Evolutionary conservation across 2,888 invertebrate species (phyloP).

Genomic region (Nyleta sp.): DNA sequence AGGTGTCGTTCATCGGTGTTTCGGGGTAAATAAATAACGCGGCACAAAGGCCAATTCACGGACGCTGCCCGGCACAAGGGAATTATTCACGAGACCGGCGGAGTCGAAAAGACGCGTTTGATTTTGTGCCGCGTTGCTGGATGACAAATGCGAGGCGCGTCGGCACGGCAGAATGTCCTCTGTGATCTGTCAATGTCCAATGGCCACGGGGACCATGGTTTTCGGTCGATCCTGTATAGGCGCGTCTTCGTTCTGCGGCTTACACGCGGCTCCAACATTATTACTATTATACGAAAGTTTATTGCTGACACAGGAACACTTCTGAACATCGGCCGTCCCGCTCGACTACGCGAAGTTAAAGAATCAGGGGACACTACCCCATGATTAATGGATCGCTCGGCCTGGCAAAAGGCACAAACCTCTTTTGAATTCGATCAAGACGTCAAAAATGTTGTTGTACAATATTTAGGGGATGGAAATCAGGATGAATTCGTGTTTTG

Average conservation of each 20-base stretch:
- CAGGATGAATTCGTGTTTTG: slow-evolving; percentile 41
- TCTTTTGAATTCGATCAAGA: slow-evolving; percentile 61
- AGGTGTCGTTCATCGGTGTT: slow-evolving; percentile 48
- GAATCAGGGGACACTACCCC: slow-evolving; percentile 70
- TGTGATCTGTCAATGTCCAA: slow-evolving; percentile 71
- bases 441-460: slow-evolving; percentile 56
- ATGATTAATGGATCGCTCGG: slow-evolving; percentile 77
- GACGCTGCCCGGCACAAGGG: slow-evolving; percentile 41
- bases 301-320: slow-evolving; percentile 72
- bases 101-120: slow-evolving; percentile 64
- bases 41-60: slow-evolving; percentile 55
- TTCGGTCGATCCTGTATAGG: slow-evolving; percentile 53
- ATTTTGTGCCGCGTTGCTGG: slow-evolving; percentile 60
- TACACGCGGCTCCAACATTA: slow-evolving; percentile 74
- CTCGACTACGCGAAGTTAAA: slow-evolving; percentile 63
- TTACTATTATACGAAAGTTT: slow-evolving; percentile 78
- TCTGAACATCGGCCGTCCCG: slow-evolving; percentile 67
- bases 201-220: slow-evolving; percentile 65
- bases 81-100: slow-evolving; percentile 62
- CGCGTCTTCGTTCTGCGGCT: slow-evolving; percentile 65
- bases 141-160: slow-evolving; percentile 71
- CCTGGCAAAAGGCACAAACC: slow-evolving; percentile 66
- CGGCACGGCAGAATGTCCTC: slow-evolving; percentile 71
- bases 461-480: slow-evolving; percentile 59
- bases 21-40: slow-evolving; percentile 64